A percentile compares a stretch with the other conserved stretches of the same genome.
Conservation (phyloP, 2,888 invertebrate genomes). For the Tridacna gigas region DNA sequence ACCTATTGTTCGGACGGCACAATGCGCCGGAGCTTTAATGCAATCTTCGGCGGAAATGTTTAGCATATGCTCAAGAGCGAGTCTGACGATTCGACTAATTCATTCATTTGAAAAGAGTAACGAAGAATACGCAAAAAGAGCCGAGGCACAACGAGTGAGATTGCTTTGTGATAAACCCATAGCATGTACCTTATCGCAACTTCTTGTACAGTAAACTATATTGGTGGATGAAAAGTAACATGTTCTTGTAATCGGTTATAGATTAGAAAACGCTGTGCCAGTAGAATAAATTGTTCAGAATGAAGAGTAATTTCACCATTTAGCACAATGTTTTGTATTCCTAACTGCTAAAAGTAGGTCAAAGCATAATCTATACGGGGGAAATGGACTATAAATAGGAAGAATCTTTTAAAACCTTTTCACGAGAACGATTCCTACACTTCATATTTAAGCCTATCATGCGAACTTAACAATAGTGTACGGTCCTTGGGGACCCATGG, state of each 20-base stretch:
- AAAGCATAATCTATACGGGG: background rate
- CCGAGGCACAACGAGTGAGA: background rate
- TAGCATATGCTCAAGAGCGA: conserved; percentile 59
- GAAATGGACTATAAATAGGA: background rate
- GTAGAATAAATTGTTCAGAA: background rate
- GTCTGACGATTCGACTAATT: conserved; percentile 39
- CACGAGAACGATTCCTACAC: background rate
- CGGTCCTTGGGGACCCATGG: conserved; percentile 41
- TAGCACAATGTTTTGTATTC: conserved; percentile 10
- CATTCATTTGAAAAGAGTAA: conserved; percentile 28
- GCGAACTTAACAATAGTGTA: conserved; percentile 34
- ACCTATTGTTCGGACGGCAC: conserved; percentile 37
- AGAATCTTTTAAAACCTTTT: background rate
- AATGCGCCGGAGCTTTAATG: conserved; percentile 30
- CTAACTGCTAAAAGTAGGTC: too few species aligned
- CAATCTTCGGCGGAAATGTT: conserved; percentile 56
- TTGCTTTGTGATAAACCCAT: background rate
- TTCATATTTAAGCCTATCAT: conserved; percentile 33
- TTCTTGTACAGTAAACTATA: too few species aligned
- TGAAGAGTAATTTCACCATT: background rate
- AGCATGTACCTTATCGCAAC: background rate
- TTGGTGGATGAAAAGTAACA: too few species aligned
- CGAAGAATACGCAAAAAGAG: background rate
- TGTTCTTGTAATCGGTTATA: too few species aligned
- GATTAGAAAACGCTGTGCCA: background rate